Conservation (phyloP, 2,888 invertebrate genomes). For the Scelioninae gen. 2 region DNA sequence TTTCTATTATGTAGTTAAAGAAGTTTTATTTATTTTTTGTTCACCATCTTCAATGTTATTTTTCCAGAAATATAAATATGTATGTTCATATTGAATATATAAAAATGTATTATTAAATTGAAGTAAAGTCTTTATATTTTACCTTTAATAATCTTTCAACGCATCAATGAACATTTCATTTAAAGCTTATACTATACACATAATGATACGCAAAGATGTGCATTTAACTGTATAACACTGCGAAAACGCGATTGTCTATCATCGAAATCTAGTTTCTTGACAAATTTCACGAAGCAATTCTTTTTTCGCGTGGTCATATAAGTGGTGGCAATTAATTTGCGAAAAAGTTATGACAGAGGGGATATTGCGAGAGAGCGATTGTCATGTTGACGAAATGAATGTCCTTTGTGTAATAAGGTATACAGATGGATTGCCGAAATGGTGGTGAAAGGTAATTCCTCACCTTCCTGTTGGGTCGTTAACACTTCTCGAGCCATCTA, state of each 20-base stretch:
- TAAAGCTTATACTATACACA: too few species aligned
- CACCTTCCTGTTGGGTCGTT: constrained; percentile 52
- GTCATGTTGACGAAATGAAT: constrained; percentile 47
- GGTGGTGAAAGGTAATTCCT: constrained; percentile 61
- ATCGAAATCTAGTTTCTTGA: constrained; percentile 2
- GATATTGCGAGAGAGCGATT: constrained; percentile 37
- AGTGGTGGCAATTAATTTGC: constrained; percentile 29
- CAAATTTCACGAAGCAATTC: constrained; percentile 43
- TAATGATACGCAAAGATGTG: background rate
- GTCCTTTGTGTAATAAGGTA: constrained; percentile 60
- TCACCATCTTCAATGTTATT: too few species aligned
- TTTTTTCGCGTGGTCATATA: constrained; percentile 31
- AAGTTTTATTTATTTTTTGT: too few species aligned
- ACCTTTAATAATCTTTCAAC: too few species aligned
- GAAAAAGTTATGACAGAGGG: constrained; percentile 34
- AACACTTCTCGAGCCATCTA: constrained; percentile 47
- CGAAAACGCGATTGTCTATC: constrained; percentile 7
- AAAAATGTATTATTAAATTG: too few species aligned
- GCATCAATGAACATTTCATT: too few species aligned
- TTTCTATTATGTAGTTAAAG: too few species aligned
- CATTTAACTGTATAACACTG: background rate
- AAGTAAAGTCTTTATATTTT: too few species aligned
- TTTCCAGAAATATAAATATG: too few species aligned
- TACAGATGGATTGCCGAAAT: constrained; percentile 61
- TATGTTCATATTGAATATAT: too few species aligned